These are phyloP conservation scores for Psylliodes chrysocephalus DNA, from an alignment of 2,888 invertebrate genomes.

Conservation along the genomic window DNA sequence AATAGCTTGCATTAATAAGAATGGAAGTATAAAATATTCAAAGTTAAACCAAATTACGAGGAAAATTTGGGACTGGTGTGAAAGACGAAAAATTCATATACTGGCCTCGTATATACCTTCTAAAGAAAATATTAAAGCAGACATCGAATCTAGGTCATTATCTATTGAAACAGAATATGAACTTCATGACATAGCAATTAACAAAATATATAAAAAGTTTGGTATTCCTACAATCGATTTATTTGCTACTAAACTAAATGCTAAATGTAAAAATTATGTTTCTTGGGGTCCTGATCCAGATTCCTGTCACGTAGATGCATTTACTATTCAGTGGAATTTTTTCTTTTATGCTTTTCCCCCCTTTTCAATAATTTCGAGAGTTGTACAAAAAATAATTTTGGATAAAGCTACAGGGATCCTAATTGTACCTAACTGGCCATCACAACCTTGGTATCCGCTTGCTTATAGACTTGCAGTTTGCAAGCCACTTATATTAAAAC, in stretches of 20 bases:
- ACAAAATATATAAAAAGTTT: background rate
- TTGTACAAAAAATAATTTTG: background rate
- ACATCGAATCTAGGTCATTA: background rate
- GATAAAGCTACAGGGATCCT: background rate
- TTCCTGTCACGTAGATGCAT: background rate
- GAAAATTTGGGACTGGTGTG: slow-evolving; percentile 9
- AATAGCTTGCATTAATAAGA: no score
- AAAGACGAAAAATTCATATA: background rate
- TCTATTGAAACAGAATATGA: no score
- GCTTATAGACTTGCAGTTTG: no score
- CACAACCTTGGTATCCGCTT: slow-evolving; percentile 4
- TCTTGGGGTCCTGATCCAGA: background rate
- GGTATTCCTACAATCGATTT: background rate
- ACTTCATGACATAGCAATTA: background rate
- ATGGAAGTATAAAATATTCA: slow-evolving; percentile 16
- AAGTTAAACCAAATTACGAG: background rate
- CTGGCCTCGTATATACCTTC: background rate
- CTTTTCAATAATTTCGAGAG: no score
- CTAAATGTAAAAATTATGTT: no score
- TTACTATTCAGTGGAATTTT: background rate
- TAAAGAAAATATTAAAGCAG: background rate
- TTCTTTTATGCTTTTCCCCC: slow-evolving; percentile 6
- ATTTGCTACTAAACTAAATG: background rate
- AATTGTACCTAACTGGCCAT: no score
- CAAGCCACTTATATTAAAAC: no score